These are phyloP conservation scores for Palythoa caribaeorum DNA, from an alignment of 92 coral and sea anemone species.

Conservation along the genomic window DNA sequence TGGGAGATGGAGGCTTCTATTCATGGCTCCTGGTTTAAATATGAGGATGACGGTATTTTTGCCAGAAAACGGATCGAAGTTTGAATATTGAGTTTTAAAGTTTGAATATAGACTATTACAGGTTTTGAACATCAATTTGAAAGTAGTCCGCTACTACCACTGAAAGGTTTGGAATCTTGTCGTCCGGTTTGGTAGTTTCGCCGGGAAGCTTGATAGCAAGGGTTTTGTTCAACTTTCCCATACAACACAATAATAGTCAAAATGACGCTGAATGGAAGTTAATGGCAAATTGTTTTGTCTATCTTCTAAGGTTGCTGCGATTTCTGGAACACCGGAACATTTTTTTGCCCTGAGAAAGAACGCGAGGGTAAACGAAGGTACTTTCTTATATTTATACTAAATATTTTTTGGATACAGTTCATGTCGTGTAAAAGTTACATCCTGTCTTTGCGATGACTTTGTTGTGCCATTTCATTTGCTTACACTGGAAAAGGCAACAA, in stretches of 20 bases:
- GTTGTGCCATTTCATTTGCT: not conserved
- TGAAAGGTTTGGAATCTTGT: too few species aligned
- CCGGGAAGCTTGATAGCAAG: too few species aligned
- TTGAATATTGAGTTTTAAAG: too few species aligned
- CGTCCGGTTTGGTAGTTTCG: too few species aligned
- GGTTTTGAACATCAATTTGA: too few species aligned
- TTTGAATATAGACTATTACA: too few species aligned
- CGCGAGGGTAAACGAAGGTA: slow-evolving; percentile 82
- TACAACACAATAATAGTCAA: not conserved
- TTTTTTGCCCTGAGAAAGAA: slow-evolving; percentile 72
- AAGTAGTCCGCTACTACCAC: too few species aligned
- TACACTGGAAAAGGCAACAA: not conserved
- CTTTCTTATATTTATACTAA: not conserved
- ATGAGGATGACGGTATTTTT: too few species aligned
- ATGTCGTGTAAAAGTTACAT: not conserved
- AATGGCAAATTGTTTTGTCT: not conserved
- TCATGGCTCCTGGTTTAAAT: too few species aligned
- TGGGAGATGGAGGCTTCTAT: too few species aligned
- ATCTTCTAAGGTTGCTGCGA: slow-evolving; percentile 53
- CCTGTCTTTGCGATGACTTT: not conserved
- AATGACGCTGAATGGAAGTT: not conserved
- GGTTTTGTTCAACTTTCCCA: not conserved
- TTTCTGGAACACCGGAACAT: slow-evolving; percentile 77
- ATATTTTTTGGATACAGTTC: not conserved
- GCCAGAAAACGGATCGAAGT: too few species aligned